A percentile compares a stretch with the other conserved stretches of the same genome.
Conservation (phyloP, 2,888 invertebrate genomes). For the Celastrina argiolus region DNA sequence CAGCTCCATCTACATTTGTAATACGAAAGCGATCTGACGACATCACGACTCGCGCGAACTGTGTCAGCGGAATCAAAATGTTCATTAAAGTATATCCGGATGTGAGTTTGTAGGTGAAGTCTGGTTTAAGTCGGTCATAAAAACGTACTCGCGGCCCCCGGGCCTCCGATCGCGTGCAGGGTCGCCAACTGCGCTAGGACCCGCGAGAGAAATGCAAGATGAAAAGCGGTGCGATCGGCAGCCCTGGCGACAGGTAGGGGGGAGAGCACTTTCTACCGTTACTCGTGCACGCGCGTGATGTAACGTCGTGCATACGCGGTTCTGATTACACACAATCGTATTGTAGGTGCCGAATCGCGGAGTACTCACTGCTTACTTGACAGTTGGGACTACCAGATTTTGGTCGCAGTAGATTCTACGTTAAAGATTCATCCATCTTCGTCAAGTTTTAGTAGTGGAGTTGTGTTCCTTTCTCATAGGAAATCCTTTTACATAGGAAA, state of each 20-base stretch:
- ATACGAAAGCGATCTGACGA: constrained; percentile 24
- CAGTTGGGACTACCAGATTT: no score
- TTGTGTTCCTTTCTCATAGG: no score
- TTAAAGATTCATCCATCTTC: no score
- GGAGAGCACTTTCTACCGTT: constrained; percentile 4
- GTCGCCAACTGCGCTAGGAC: background rate
- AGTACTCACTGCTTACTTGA: no score
- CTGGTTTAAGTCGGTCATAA: constrained; percentile 12
- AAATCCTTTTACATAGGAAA: no score
- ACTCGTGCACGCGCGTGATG: constrained; percentile 1
- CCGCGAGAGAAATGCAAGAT: background rate
- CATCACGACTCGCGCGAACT: background rate
- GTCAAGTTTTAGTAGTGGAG: no score
- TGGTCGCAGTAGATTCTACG: no score
- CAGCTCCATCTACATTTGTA: background rate
- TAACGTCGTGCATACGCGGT: background rate
- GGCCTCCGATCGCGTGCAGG: background rate
- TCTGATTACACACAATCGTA: no score
- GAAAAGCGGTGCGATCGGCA: background rate
- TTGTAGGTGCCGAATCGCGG: background rate
- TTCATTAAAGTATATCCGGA: constrained; percentile 16
- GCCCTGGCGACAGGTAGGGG: background rate
- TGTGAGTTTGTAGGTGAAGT: constrained; percentile 19
- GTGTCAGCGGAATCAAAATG: constrained; percentile 17
- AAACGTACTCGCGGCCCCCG: background rate